Base-by-base conservation (phyloP, 2,888 invertebrate species). In the Apamea anceps region DNA sequence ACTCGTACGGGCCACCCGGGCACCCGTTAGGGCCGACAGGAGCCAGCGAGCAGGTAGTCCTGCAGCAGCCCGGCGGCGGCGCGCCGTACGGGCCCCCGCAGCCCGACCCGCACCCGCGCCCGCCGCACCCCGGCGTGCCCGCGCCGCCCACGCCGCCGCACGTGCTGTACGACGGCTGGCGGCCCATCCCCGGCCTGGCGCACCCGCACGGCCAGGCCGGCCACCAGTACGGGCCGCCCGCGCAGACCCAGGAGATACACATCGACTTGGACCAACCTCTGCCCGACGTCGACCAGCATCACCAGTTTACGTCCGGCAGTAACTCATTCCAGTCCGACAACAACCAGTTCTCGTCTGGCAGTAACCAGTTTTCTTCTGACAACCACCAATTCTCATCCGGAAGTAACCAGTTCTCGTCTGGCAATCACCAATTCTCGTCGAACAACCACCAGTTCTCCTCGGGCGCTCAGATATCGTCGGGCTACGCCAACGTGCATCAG, bases 91-190 rank as follows among this genome's bases (percentile, higher is more conserved):
- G 97, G 6, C 98, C 98, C 5, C 97, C 97, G 0, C 97, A 97
- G 66, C 97, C 97, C 1, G 97, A 97, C 82, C 96, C 97, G 0
- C 95, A 97, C 80, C 97, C 98, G 37, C 96, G 96, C 18, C 97
- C 97, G 0, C 98, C 98, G 1, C 98, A 98, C 87, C 98, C 98
- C 2, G 98, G 98, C 48, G 97, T 97, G 2, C 98, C 98, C 65
- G 98, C 98, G 0, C 98, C 98, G 0, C 98, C 98, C 1, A 98
- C 98, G 1, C 98, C 98, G 12, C 98, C 98, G 10, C 97, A 98
- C 92, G 97, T 98, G 57, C 96, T 98, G 75, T 98, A 98, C 91
- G 99, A 99, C 88, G 99, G 99, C 48, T 99, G 99, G 99, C 98
- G 98, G 91, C 99, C 99, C 37, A 98, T 99, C 81, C 98, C 98